Conservation (phyloP, 1,140 invertebrate genomes). For the Eciton burchellii region DNA sequence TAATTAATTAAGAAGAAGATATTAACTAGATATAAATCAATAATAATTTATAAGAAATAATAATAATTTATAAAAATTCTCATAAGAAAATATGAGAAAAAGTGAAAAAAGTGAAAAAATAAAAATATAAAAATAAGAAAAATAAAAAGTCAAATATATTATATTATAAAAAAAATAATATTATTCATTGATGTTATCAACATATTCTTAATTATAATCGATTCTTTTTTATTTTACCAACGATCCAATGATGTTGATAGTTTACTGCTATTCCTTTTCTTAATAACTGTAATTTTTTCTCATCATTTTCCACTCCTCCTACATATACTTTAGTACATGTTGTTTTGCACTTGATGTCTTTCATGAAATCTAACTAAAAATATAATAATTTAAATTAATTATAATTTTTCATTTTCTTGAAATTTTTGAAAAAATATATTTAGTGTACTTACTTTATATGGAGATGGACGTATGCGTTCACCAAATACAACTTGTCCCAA, state of each 20-base stretch:
- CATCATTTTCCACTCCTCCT: slow-evolving; percentile 87
- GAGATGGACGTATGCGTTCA: slow-evolving; percentile 97
- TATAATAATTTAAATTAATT: slow-evolving; percentile 38
- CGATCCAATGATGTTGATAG: slow-evolving; percentile 99
- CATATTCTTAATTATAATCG: background rate
- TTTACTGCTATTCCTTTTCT: slow-evolving; percentile 98
- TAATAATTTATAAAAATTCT: no score
- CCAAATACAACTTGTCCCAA: slow-evolving; percentile 99
- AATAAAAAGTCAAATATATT: background rate
- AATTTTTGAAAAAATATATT: slow-evolving; percentile 9
- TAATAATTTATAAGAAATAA: no score
- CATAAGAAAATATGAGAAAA: background rate
- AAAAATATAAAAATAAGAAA: background rate
- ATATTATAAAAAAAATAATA: background rate
- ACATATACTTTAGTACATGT: slow-evolving; percentile 92
- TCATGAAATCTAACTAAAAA: slow-evolving; percentile 88
- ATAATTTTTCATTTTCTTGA: background rate
- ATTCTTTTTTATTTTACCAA: slow-evolving; percentile 85
- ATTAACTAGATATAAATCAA: background rate
- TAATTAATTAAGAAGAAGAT: background rate
- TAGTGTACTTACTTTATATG: slow-evolving; percentile 90
- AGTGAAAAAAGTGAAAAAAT: background rate
- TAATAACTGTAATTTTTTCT: slow-evolving; percentile 92
- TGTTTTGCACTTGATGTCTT: slow-evolving; percentile 90
- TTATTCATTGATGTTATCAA: background rate